Base-by-base conservation (phyloP, 2,797 vertebrate genomes). In the Cygnus olor region DNA sequence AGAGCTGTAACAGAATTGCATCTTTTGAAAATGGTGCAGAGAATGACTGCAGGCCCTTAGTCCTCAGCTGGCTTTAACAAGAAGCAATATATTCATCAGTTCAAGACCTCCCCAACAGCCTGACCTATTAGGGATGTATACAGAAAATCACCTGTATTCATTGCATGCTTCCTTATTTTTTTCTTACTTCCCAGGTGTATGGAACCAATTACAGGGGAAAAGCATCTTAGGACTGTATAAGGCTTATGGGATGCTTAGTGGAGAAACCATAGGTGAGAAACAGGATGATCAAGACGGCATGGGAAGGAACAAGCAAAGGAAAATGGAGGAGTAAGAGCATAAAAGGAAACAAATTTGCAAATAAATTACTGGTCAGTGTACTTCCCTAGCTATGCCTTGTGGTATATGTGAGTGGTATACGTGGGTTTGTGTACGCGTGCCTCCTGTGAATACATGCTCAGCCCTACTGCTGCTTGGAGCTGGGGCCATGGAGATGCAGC, bases 111-210 rank as follows among this genome's bases (percentile, higher is more conserved):
- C 18, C 20, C 54, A 63, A 4, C 17, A 54, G 21, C 28, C 24
- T 42, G 30, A 88, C 69, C 2, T 25, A 20, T 0, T 58, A 81
- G 34, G 34, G n/a, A 34, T 0, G 0, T 11, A 6, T 2, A 47
- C 7, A 73, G 82, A 73, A 96, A 86, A 57, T 4, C 6, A 34
- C 1, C 10, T 57, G 4, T 1, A 12, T 6, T 8, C 1, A 7
- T 53, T 70, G 51, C 0, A 17, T 38, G 80, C 66, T 30, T 32
- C 6, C 32, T 34, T 53, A 21, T 14, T 34, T 93, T 65, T 10
- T 44, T 8, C 11, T 60, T 25, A 49, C 19, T 65, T 17, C 28
- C 70, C 6, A 36, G 60, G n/a, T 24, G 25, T 5, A 40, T 4
- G 10, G 24, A 6, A 28, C 13, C 44, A 36, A 45, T 18, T 14